Base-by-base conservation (phyloP, 2,888 invertebrate genomes). In the Pseudeuparius sepicola region DNA sequence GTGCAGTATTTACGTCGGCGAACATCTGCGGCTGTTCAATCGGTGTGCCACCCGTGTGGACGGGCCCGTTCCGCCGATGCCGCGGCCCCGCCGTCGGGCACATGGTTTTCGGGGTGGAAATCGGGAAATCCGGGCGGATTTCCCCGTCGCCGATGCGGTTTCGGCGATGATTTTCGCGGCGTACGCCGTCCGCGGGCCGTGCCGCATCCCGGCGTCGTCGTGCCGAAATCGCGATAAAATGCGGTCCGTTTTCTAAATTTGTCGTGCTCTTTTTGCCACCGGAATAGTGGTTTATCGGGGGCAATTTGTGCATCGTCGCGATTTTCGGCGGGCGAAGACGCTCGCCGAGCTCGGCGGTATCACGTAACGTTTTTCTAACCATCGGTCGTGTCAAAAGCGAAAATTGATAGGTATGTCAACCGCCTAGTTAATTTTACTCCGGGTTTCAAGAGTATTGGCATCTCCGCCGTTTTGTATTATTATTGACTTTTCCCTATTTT, bases 41-140 rank as follows among this genome's bases (percentile, higher is more conserved):
- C 50, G 48, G 49, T 52, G 53, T 56, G 54, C 51, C 54, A 54
- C 50, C 52, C 54, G 53, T 55, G 50, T 51, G 52, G 52, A 55
- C 51, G 51, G 48, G 46, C 54, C n/a, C 52, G 50, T 51, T 54
- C 52, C 53, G 57, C 55, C 55, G 56, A 60, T 56, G 55, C 56
- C 53, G 51, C 58, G n/a, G n/a, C n/a, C n/a, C n/a, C n/a, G 56
- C 54, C 60, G 61, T 56, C 41, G 59, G 59, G 61, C 67, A 67
- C 67, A 69, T 68, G 67, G 65, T 65, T 65, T 65, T 59, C n/a
- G n/a, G 57, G 58, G 57, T 57, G 20, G 38, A 31, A 44, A 28
- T 12, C 14, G 14, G 30, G 35, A 44, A 45, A 36, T 30, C 30
- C 34, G 28, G 24, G 34, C 37, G n/a, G n/a, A n/a, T n/a, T 41